These are phyloP conservation scores for Glandiceps talaboti DNA, from an alignment of 53 echinoderm and acorn worm species.

Conservation along the genomic window DNA sequence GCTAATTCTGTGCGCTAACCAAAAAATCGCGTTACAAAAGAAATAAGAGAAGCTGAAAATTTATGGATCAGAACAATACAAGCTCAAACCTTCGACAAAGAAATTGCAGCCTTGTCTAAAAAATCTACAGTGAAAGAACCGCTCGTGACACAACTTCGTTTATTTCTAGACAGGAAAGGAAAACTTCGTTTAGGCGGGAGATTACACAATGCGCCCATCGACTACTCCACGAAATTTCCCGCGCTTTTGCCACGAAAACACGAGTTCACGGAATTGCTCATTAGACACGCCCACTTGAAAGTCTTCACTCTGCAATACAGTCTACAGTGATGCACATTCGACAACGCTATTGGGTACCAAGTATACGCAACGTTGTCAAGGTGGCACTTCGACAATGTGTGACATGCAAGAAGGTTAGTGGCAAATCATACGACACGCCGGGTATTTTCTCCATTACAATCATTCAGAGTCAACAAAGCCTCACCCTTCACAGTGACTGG, in stretches of 20 bases:
- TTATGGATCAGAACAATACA: not conserved
- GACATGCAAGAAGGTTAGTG: not conserved
- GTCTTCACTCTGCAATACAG: not conserved
- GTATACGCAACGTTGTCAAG: not conserved
- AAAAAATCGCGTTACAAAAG: not conserved
- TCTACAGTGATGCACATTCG: not conserved
- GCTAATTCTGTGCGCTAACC: not conserved
- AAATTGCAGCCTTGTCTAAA: not conserved
- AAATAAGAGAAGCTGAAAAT: not conserved
- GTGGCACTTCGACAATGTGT: not conserved
- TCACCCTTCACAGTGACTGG: not conserved
- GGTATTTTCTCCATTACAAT: not conserved
- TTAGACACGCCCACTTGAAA: not conserved
- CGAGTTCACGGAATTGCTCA: not conserved
- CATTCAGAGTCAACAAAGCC: not conserved
- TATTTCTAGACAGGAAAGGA: not conserved
- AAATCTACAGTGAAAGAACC: not conserved
- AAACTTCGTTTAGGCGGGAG: not conserved
- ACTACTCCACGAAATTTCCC: not conserved
- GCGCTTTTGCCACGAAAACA: not conserved
- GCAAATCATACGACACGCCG: not conserved
- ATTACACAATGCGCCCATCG: not conserved
- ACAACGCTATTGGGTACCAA: not conserved
- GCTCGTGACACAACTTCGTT: not conserved
- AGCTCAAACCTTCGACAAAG: not conserved